Evolutionary conservation across 2,113 vertebrate species (phyloP), one percentile per base, ranked within the genome.

Genomic region (Sminthopsis crassicaudata): DNA sequence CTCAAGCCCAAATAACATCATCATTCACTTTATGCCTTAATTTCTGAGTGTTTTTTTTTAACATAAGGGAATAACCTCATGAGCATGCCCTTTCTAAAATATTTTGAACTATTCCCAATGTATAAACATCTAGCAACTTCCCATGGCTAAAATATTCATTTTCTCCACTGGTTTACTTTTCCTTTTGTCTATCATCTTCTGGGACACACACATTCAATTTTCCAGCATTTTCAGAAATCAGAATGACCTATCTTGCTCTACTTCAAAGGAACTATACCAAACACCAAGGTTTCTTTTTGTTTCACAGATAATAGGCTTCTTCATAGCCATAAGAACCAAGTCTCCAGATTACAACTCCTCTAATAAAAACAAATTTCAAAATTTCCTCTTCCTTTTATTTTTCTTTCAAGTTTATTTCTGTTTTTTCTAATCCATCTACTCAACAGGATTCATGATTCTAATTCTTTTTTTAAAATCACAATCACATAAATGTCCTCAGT

Each of bases 1-100:
- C 96, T 97, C 51, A 93, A 94, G 92, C 5, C 16, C 76, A 92
- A 97, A 93, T 95, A 98, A 95, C 89, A 96, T 94, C 51, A 91
- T 90, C 90, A 96, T 91, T 93, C 46, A 94, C 96, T 51, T 92
- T n/a, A 48, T 95, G 55, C 84, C 91, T 46, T 93, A 60, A 93
- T 97, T 97, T 91, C 90, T 92, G 95, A 93, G 92, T 51, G 50
- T 51, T 51, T 51, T 91, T 89, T 94, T 96, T 94, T 53, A 42
- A 19, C 94, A 96, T 54, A 97, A 90, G 67, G 91, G 89, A 97
- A 92, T 46, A 94, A 76, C 42, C 67, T 96, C 26, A 27, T 93
- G 92, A 93, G 95, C 67, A 96, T 93, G 16, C 16, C 67, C 96
- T 96, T 94, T 84, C 54, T 91, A 90, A 88, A 36, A 7, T 91